Base-by-base conservation (phyloP, 2,113 vertebrate species). In the Romanogobio albipinnatus region DNA sequence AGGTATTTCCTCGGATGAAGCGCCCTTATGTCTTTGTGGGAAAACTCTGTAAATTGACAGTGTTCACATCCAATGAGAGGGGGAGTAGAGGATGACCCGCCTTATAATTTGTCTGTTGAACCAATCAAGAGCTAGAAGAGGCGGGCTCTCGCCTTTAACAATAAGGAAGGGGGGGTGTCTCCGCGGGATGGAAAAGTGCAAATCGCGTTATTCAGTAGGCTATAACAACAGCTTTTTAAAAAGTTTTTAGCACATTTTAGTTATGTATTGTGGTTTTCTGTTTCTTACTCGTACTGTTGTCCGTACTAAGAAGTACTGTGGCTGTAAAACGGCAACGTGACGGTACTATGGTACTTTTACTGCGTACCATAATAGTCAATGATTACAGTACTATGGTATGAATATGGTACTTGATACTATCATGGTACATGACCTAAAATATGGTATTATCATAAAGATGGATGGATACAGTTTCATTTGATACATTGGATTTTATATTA, bases 41-140 rank as follows among this genome's bases (percentile, higher is more conserved):
- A 86, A 84, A 84, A 84, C 36, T 74, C 58, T 70, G 29, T 58
- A 81, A 81, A 89, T 70, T 49, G 83, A 85, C 39, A 7, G 58
- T 9, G 7, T 13, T 8, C 3, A 1, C n/a, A 29, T 71, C 86
- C 88, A 71, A 70, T 86, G 6, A 58, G 51, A 7, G 24, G 43
- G 17, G 19, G 62, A 45, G 68, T 24, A 26, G 68, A 29, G 4
- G 36, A 45, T 15, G 56, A 22, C 59, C 59, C 56, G n/a, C 22
- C 13, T 26, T 5, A 47, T n/a, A 10, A 1, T 1, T 4, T 11
- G 9, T 29, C 45, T 1, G 19, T 47, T 75, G 11, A 77, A 19
- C 88, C 86, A 85, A 89, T 87, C 62, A 79, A 59, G 22, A 53
- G 26, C 39, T 9, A n/a, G 49, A 11, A 4, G 15, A 43, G 74